Base-by-base conservation (phyloP, 2,113 vertebrate species). In the Copsychus sechellarum region DNA sequence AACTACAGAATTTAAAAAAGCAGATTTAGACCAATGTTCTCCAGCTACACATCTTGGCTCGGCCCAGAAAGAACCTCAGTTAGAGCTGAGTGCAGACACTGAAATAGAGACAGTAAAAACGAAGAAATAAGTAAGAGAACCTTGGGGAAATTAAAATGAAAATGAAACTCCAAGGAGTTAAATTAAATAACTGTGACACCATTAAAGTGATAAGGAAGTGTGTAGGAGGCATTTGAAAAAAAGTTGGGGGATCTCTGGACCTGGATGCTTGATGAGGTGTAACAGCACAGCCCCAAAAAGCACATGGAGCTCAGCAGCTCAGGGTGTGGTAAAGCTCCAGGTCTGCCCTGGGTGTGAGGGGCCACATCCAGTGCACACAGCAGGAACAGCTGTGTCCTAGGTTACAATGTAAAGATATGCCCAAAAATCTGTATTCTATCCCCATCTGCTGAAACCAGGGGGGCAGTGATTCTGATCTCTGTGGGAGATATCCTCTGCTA, bases 91-190 rank as follows among this genome's bases (percentile, higher is more conserved):
- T 28, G 70, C 65, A 79, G 62, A 57, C 43, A 29, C 31, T 85
- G 81, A 86, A 94, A 79, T 11, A 81, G 72, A 86, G 47, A 43
- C 28, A 85, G 26, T 24, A 2, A 48, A 80, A 89, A 67, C 9
- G n/a, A 81, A 74, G 42, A 77, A 51, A 61, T 43, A 77, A 72
- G 22, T 40, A 60, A 64, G 76, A 85, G 53, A 90, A 79, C 96
- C 94, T 43, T 45, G 58, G 92, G 95, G 96, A 97, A 97, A 97
- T 97, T 94, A 96, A 92, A 93, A 93, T 71, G 87, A 95, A 94
- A 93, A 93, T 67, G 74, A 95, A 94, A 73, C 92, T 87, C 90
- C 29, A 74, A 83, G 86, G 94, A 93, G 80, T 66, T 70, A 92
- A 94, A 96, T 96, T 95, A 96, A 96, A 96, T 95, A 96, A 94